phyloP scores from a whole-genome alignment of 2,113 vertebrate genomes.

The Ictalurus punctatus region DNA sequence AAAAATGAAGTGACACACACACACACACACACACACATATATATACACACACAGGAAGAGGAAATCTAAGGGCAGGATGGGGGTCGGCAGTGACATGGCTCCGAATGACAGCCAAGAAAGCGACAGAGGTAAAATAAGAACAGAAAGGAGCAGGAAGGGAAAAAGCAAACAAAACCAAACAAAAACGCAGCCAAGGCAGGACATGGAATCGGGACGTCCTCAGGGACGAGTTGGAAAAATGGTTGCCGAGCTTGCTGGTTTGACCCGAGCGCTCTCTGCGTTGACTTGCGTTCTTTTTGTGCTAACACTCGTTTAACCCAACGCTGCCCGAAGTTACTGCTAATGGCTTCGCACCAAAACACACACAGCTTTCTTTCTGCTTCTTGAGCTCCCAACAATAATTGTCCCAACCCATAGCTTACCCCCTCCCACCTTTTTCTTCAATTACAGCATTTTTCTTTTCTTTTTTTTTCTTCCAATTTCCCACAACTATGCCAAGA shows the following conservation, averaged over 20 bases:
- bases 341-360: slow-evolving; percentile 26
- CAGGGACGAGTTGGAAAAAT: not conserved
- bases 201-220: slow-evolving; percentile 18
- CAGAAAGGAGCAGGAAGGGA: slow-evolving; percentile 4
- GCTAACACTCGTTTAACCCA: slow-evolving; percentile 29
- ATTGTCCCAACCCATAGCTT: not conserved
- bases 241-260: not conserved
- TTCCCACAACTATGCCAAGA: slow-evolving; percentile 15
- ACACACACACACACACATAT: slow-evolving; percentile 5
- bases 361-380: not conserved
- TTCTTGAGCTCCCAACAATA: not conserved
- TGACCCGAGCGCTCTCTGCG: not conserved
- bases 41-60: slow-evolving; percentile 27
- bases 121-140: slow-evolving; percentile 17
- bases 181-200: not conserved
- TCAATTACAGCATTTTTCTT: not conserved
- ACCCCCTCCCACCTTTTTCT: not conserved
- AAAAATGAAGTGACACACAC: not conserved
- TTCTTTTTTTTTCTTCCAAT: not conserved
- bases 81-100: not conserved
- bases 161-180: not conserved
- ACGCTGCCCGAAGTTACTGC: not conserved
- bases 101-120: slow-evolving; percentile 30
- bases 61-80: slow-evolving; percentile 21
- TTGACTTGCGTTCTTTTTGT: not conserved